Evolutionary conservation across 2,113 vertebrate genomes (phyloP).

Genomic region (Cheilinus undulatus): DNA sequence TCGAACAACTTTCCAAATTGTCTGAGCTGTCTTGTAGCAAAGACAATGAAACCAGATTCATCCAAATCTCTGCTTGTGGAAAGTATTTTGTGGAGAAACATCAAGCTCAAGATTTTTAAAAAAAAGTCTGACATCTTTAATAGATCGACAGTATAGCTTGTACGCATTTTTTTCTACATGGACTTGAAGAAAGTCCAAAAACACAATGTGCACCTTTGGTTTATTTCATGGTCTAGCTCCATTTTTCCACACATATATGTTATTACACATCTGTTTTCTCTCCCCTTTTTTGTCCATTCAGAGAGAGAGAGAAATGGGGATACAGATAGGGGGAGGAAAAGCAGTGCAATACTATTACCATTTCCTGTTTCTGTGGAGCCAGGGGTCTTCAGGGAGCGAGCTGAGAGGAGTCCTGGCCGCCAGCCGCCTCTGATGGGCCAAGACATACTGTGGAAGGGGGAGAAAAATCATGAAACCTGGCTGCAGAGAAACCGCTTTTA

Average conservation of each 20-base stretch:
- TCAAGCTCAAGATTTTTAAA: background rate
- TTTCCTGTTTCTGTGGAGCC: constrained; percentile 88
- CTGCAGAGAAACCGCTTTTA: constrained; percentile 77
- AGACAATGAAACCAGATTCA: constrained; percentile 14
- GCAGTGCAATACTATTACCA: constrained; percentile 87
- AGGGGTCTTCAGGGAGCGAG: constrained; percentile 83
- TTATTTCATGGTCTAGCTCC: constrained; percentile 49
- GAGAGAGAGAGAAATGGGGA: constrained; percentile 59
- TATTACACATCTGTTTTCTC: constrained; percentile 70
- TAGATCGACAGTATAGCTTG: constrained; percentile 1
- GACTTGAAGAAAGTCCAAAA: constrained; percentile 49
- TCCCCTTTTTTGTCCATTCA: constrained; percentile 67
- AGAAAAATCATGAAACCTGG: constrained; percentile 76
- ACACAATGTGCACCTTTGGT: constrained; percentile 41
- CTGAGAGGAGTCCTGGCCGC: constrained; percentile 84
- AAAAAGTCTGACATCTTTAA: constrained; percentile 11
- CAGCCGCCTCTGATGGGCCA: constrained; percentile 79
- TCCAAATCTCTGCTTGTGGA: constrained; percentile 12
- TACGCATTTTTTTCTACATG: background rate
- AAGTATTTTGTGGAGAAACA: background rate
- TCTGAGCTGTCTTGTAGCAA: background rate
- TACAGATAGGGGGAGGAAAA: constrained; percentile 84
- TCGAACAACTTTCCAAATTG: background rate
- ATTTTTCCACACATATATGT: constrained; percentile 69
- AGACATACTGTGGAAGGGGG: constrained; percentile 80